Evolutionary conservation across 2,113 vertebrate species (phyloP).

Genomic region (Zosterops japonicus): DNA sequence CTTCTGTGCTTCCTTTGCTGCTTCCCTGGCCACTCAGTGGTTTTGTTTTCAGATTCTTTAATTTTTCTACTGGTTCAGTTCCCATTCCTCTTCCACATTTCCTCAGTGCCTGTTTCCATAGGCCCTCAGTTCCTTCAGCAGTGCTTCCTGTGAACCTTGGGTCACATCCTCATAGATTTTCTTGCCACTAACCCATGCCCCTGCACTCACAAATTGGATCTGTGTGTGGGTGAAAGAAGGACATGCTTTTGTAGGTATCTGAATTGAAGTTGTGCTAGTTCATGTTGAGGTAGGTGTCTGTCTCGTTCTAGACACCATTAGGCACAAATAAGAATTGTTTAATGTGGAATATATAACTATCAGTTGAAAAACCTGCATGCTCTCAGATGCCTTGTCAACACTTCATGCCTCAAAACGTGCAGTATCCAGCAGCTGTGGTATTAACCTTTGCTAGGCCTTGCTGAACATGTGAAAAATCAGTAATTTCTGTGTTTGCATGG

Average conservation of each 20-base stretch:
- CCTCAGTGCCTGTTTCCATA: not conserved
- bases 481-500: slow-evolving; percentile 35
- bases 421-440: not conserved
- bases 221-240: not conserved
- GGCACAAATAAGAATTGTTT: slow-evolving; percentile 1
- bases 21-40: not conserved
- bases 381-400: slow-evolving; percentile 19
- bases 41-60: not conserved
- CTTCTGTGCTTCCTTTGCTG: not conserved
- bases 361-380: not conserved
- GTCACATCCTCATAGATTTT: not conserved
- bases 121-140: not conserved
- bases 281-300: not conserved
- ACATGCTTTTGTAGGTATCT: not conserved
- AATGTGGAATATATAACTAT: slow-evolving; percentile 1
- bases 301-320: not conserved
- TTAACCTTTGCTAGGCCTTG: slow-evolving; percentile 40
- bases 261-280: not conserved
- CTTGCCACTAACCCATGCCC: not conserved
- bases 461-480: slow-evolving; percentile 17
- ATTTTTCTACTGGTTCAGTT: not conserved
- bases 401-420: not conserved
- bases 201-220: not conserved
- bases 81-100: not conserved
- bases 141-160: not conserved